A percentile compares a stretch with the other conserved stretches of the same genome.
Evolutionary conservation across 2,113 vertebrate species (phyloP).

Genomic region (Ornithorhynchus anatinus): DNA sequence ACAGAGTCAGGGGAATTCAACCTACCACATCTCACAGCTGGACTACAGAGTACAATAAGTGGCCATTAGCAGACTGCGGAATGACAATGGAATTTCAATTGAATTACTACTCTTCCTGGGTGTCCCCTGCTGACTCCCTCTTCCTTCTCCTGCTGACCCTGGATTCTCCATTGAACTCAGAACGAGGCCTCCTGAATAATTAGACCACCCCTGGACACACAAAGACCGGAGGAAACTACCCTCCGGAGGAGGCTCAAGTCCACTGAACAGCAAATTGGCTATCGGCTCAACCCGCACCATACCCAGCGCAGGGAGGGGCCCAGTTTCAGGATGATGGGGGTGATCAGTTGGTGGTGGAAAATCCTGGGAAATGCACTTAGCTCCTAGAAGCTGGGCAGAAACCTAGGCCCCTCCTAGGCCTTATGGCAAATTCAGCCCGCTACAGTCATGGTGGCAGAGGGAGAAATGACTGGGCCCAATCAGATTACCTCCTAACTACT

Average conservation of each 20-base stretch:
- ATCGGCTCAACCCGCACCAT: background rate
- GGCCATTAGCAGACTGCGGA: constrained; percentile 34
- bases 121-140: constrained; percentile 8
- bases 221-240: background rate
- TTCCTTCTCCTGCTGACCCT: background rate
- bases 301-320: no score
- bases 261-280: background rate
- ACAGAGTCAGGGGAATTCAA: constrained; percentile 19
- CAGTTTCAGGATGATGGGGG: no score
- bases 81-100: constrained; percentile 25
- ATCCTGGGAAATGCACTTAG: no score
- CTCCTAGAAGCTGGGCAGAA: no score
- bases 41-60: constrained; percentile 43
- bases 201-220: background rate
- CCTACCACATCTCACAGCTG: constrained; percentile 28
- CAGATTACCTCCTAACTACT: no score
- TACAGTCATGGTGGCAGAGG: no score
- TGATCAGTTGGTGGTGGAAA: no score
- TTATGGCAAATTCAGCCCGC: no score
- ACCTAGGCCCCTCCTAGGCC: no score
- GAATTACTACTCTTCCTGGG: constrained; percentile 10
- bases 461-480: no score
- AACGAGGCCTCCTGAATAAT: no score
- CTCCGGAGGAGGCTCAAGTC: background rate
- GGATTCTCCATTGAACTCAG: background rate